Conservation (phyloP, 2,888 invertebrate genomes). For the Eupithecia subfuscata region DNA sequence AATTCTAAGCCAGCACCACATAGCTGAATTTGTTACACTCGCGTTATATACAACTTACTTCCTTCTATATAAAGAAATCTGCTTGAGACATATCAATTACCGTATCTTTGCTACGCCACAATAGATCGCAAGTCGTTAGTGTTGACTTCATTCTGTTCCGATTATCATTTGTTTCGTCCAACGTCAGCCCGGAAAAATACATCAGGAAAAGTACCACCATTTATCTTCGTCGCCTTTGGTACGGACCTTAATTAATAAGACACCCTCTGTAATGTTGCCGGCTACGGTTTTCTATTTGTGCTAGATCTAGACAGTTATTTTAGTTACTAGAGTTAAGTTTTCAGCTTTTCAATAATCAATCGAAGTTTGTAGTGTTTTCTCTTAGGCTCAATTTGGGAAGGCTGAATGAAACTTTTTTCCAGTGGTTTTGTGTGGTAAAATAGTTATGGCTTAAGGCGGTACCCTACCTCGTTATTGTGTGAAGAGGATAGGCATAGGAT, state of each 20-base stretch:
- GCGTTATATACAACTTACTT: not conserved
- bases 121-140: slow-evolving; percentile 74
- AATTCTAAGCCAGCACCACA: too few relatives aligned
- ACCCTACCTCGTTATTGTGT: too few relatives aligned
- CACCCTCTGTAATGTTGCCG: slow-evolving; percentile 65
- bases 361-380: not conserved
- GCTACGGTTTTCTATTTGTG: not conserved
- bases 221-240: slow-evolving; percentile 80
- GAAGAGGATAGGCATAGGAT: too few relatives aligned
- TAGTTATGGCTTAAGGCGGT: not conserved
- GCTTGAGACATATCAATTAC: slow-evolving; percentile 36
- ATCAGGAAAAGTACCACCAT: slow-evolving; percentile 75
- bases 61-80: slow-evolving; percentile 3
- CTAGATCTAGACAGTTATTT: not conserved
- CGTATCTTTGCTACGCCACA: slow-evolving; percentile 52
- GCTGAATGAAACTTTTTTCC: not conserved
- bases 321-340: not conserved
- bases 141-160: slow-evolving; percentile 81
- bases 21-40: too few relatives aligned
- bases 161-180: slow-evolving; percentile 82
- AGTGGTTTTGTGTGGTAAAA: not conserved
- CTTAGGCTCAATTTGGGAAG: too few relatives aligned
- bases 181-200: slow-evolving; percentile 75
- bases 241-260: slow-evolving; percentile 81
- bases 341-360: not conserved